Base-by-base conservation (phyloP, 2,113 vertebrate genomes). In the Menidia beryllina region DNA sequence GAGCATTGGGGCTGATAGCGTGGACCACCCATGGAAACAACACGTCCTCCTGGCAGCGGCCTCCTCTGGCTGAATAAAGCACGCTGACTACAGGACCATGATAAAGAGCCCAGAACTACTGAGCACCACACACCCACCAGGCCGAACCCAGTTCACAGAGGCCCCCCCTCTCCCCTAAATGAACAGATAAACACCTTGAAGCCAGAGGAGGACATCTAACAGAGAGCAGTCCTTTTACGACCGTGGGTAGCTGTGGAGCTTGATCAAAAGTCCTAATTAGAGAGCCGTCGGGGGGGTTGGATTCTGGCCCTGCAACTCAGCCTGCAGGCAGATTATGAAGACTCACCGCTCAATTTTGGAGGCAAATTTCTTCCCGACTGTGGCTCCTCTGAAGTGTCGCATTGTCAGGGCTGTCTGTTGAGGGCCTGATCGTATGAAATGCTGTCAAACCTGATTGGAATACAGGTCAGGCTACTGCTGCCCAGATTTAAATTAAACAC, bases 251-350 rank as follows among this genome's bases (percentile, higher is more conserved):
- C 80, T 70, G 50, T 63, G 52, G 27, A 63, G 52, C 49, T 62
- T 38, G 61, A 58, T 74, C 58, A 61, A 76, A 74, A 86, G 70
- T 83, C 72, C 71, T 82, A 67, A 81, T 81, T 87, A 88, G 82
- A 75, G 70, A 26, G 27, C 65, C 52, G 82, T 82, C 77, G 83
- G 60, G 57, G 4, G 72, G 49, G 74, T 9, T 54, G 67, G 52
- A 79, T 65, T 57, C 59, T 70, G 76, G 26, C 52, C 52, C 78
- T 76, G 69, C 50, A 78, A 85, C 65, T 81, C 78, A 65, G 58
- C 75, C 88, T 67, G 48, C 52, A 71, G 71, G 54, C 69, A 61
- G 59, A 88, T 79, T 69, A 89, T 54, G 67, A 82, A 54, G 71
- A 81, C 71, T 79, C 75, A 52, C 69, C 74, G 60, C 72, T 72